phyloP scores from a whole-genome alignment of 2,113 vertebrate genomes.

The Chamaetylas fuelleborni region DNA sequence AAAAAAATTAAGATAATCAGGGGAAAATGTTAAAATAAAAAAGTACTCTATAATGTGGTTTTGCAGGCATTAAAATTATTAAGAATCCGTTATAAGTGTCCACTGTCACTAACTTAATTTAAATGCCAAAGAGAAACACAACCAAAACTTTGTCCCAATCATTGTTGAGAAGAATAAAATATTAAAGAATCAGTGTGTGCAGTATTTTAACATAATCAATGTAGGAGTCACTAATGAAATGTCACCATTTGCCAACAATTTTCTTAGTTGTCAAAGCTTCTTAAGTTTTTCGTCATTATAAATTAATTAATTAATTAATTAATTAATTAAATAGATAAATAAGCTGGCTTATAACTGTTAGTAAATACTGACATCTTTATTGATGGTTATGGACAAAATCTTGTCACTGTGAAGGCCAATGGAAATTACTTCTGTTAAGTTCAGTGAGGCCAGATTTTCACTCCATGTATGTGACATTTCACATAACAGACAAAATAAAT shows the following conservation, averaged over 20 bases:
- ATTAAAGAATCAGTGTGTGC: background rate
- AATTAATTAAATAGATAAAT: background rate
- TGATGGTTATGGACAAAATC: background rate
- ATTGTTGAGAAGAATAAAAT: background rate
- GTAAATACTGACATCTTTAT: background rate
- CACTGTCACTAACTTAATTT: background rate
- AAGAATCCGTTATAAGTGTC: background rate
- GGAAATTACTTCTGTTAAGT: background rate
- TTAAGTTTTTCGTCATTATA: background rate
- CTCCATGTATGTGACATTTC: background rate
- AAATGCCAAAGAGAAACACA: background rate
- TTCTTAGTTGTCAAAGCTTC: background rate
- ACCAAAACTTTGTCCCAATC: background rate
- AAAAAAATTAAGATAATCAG: background rate
- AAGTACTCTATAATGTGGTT: background rate
- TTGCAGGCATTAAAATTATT: background rate
- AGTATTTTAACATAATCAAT: background rate
- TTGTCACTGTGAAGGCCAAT: background rate
- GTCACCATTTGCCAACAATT: background rate
- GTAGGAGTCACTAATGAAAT: background rate
- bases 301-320: background rate
- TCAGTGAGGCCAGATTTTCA: background rate
- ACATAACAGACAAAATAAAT: background rate
- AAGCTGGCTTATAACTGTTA: background rate
- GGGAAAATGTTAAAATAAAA: background rate